Evolutionary conservation across 2,797 vertebrate genomes (phyloP).

Genomic region (Megalops cyprinoides): DNA sequence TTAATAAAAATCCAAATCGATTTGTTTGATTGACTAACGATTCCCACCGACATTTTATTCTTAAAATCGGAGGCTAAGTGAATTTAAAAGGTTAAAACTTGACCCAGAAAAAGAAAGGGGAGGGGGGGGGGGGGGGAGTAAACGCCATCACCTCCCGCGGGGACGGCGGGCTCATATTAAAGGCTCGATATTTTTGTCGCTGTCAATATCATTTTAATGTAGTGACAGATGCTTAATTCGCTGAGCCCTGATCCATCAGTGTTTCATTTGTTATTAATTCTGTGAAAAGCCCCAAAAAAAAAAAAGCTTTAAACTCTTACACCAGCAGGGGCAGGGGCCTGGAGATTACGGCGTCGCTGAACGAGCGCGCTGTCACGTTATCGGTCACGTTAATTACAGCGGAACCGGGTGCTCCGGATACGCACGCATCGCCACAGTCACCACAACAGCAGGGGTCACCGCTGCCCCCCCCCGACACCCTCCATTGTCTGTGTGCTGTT

Average conservation of each 20-base stretch:
- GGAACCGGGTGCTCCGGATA: not conserved
- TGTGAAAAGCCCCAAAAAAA: constrained; percentile 31
- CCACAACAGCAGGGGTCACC: no score
- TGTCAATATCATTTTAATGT: constrained; percentile 45
- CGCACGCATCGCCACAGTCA: not conserved
- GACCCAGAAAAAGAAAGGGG: constrained; percentile 31
- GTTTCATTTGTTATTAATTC: constrained; percentile 41
- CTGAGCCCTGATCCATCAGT: constrained; percentile 22
- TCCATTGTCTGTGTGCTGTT: no score
- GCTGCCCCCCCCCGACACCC: no score
- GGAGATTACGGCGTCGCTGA: constrained; percentile 40
- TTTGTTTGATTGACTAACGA: constrained; percentile 58
- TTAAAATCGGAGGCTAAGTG: constrained; percentile 42
- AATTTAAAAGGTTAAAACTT: constrained; percentile 46
- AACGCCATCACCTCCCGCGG: constrained; percentile 17
- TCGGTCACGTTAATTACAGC: constrained; percentile 29
- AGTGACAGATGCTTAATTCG: constrained; percentile 43
- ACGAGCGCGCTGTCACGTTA: constrained; percentile 20
- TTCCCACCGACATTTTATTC: constrained; percentile 43
- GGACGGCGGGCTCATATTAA: constrained; percentile 32
- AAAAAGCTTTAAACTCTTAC: constrained; percentile 42
- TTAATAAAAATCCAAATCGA: constrained; percentile 54
- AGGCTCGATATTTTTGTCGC: constrained; percentile 28
- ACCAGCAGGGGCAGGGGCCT: not conserved
- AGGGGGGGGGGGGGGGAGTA: not conserved